Base-by-base conservation (phyloP, 2,888 invertebrate species). In the Bugulina stolonifera region DNA sequence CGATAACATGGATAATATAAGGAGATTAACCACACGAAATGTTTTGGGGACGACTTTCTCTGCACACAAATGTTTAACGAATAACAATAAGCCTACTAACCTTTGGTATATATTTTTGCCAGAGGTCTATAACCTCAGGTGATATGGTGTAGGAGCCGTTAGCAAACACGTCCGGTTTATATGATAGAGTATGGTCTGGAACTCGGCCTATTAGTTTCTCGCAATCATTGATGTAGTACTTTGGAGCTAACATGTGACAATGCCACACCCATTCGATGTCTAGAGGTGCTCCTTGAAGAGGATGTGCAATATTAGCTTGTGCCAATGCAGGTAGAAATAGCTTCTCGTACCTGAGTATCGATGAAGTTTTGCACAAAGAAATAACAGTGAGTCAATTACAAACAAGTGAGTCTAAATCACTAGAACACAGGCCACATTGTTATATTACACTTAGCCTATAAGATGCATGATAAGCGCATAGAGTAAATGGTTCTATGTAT, bases 231-330 rank as follows among this genome's bases (percentile, higher is more conserved):
- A 76, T 77, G 76, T 84, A 84, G 25, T 76, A 74, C 22, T 76
- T 74, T 0, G 84, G 83, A 0, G 81, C 79, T 72, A 84, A 75
- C 79, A 84, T 78, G 74, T 84, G 84, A 55, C 83, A 83, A 75
- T 86, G 86, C 86, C 86, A 86, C 3, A 86, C 79, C 86, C 86
- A 86, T 73, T 86, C 85, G 22, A 86, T 83, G 75, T 86, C 86
- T 35, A 86, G 73, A 18, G 86, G 86, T 1, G 86, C 85, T n/a
- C 83, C 82, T 54, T 85, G 76, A 25, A 54, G 5, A 10, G 70
- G 23, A n/a, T 10, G n/a, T 18, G 5, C 43, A 3, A 3, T 23
- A 14, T 54, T 70, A 3, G 43, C 27, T 25, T 72, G 77, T 18
- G 81, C 82, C 72, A 83, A 83, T 74, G 86, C 77, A n/a, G 86